Evolutionary conservation across 1,140 invertebrate genomes (phyloP), one percentile per base, ranked within the genome.

Genomic region (Scaptodrosophila lebanonensis): DNA sequence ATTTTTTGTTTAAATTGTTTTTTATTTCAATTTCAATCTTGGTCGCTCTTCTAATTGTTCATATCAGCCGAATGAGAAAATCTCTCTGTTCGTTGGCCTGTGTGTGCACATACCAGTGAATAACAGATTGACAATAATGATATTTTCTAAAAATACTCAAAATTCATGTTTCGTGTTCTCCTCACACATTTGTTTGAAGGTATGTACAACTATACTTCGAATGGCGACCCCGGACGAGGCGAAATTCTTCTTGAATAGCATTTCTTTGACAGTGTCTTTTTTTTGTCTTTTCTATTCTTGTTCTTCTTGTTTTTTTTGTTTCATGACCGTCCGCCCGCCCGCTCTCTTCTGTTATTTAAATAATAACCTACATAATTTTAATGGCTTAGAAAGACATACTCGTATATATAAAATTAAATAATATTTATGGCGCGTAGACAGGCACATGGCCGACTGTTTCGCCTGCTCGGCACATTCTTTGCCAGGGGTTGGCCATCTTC

Each of bases 291-390:
- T 36, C n/a, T 33, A 51, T 44, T 51, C 22, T 51, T 36, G 38
- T 50, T 36, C 35, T 48, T 48, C 56, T 61, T 61, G 70, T 64
- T 54, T 58, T 58, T 79, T 72, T 68, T 68, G 72, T 72, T 68
- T 63, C 60, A 51, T 39, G 42, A 30, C 36, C 7, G 29, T 29
- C 42, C 22, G 5, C 20, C n/a, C 20, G n/a, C 25, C 36, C 43
- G 12, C n/a, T 30, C 48, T 60, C 53, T 54, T 49, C 63, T 53
- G 71, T 60, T 73, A 82, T 77, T 82, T 73, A 77, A 77, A 77
- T 69, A 82, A 77, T 77, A 77, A 77, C 75, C 73, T 77, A 77
- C 75, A 77, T 77, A 82, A 79, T 82, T 63, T 66, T 66, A 77
- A 77, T 77, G 73, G 69, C 69, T 68, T 50, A 63, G 75, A 77